Evolutionary conservation across 1,140 invertebrate genomes (phyloP).

Genomic region (Chrysopa pallens): DNA sequence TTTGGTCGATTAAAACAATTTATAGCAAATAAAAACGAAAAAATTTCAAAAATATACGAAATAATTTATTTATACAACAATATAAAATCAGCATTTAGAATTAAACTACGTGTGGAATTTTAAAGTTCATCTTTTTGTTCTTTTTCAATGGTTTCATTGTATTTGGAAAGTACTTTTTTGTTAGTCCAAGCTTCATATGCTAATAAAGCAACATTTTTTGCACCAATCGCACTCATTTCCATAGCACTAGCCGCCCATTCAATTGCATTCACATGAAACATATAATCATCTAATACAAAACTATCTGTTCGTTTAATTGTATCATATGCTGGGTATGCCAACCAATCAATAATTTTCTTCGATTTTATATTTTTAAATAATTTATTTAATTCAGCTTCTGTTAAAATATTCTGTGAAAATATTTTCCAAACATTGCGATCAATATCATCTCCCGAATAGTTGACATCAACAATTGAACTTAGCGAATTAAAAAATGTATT

Average conservation of each 20-base stretch:
- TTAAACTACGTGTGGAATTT: no score
- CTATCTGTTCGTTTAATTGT: constrained; percentile 21
- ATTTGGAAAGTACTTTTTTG: neutral
- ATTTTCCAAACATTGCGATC: constrained; percentile 33
- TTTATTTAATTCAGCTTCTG: constrained; percentile 22
- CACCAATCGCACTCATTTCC: constrained; percentile 50
- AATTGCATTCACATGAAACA: constrained; percentile 49
- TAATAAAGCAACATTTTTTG: constrained; percentile 43
- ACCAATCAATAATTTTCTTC: constrained; percentile 28
- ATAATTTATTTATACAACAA: no score
- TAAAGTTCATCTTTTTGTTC: no score
- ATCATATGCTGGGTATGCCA: constrained; percentile 43
- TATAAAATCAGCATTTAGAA: no score
- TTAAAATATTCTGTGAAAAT: constrained; percentile 30
- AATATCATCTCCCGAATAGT: constrained; percentile 21
- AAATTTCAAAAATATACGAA: no score
- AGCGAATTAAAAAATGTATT: neutral
- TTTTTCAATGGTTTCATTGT: no score
- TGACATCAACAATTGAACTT: constrained; percentile 10
- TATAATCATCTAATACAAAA: constrained; percentile 32
- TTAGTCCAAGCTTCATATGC: constrained; percentile 15
- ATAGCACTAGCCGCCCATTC: constrained; percentile 52
- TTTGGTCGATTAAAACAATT: no score
- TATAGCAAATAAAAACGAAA: no score
- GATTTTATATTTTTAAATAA: constrained; percentile 30